Evolutionary conservation across 2,888 invertebrate species (phyloP).

Genomic region (Cheilosia soror): DNA sequence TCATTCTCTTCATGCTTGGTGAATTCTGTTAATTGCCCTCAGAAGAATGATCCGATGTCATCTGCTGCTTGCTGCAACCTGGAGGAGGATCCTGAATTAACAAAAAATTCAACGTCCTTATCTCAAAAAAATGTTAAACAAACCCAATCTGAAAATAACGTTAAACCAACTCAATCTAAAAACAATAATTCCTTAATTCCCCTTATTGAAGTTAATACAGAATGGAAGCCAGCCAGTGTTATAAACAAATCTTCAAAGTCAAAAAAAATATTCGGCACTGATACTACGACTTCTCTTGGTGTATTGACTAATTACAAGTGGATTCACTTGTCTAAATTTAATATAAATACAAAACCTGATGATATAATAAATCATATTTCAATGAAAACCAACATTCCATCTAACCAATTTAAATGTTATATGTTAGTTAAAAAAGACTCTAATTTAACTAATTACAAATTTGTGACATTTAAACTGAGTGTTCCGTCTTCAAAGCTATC

Average conservation of each 20-base stretch:
- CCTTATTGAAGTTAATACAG: neutral
- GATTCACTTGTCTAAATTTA: no score
- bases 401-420: constrained; percentile 2
- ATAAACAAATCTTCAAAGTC: neutral
- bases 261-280: neutral
- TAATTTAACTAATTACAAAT: neutral
- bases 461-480: neutral
- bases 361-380: neutral
- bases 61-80: neutral
- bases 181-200: neutral
- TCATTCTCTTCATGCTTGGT: neutral
- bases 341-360: neutral
- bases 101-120: neutral
- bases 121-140: neutral
- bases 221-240: neutral
- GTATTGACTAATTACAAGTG: no score
- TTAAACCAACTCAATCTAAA: neutral
- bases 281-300: neutral
- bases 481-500: neutral
- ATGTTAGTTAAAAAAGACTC: neutral
- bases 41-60: neutral
- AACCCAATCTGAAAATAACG: neutral
- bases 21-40: neutral
- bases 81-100: neutral
- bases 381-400: neutral